These are phyloP conservation scores for Panulirus ornatus DNA, from an alignment of 1,140 invertebrate genomes.

Conservation along the genomic window DNA sequence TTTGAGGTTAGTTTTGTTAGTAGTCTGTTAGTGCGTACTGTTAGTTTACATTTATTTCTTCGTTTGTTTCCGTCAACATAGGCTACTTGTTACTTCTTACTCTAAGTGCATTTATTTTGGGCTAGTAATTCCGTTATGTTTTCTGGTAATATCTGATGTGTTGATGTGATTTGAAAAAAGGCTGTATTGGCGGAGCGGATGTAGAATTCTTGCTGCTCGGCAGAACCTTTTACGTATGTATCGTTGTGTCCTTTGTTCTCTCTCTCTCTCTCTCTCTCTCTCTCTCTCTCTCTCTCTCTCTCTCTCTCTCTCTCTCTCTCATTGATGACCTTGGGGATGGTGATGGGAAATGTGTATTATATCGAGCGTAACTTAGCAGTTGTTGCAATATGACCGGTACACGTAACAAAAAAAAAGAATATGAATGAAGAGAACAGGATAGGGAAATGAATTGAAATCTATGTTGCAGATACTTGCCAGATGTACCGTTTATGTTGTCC, in stretches of 20 bases:
- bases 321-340: no score
- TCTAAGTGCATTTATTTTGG: no score
- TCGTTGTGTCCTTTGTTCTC: background rate
- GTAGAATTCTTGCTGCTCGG: background rate
- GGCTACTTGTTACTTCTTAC: no score
- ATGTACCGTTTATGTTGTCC: no score
- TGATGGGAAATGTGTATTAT: no score
- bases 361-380: no score
- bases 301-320: slow-evolving; percentile 7
- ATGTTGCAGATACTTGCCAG: no score
- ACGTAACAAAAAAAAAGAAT: no score
- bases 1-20: background rate
- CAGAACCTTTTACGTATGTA: background rate
- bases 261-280: slow-evolving; percentile 7
- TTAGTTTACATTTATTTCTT: background rate
- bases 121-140: background rate
- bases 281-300: slow-evolving; percentile 7
- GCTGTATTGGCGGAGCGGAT: background rate
- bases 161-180: background rate
- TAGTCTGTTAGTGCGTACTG: background rate
- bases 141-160: background rate
- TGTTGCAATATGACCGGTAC: no score
- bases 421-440: no score
- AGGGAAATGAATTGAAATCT: no score
- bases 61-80: background rate